A percentile compares a stretch with the other conserved stretches of the same genome.
Conservation (phyloP, 2,797 vertebrate species). For the Alfaro cultratus region DNA sequence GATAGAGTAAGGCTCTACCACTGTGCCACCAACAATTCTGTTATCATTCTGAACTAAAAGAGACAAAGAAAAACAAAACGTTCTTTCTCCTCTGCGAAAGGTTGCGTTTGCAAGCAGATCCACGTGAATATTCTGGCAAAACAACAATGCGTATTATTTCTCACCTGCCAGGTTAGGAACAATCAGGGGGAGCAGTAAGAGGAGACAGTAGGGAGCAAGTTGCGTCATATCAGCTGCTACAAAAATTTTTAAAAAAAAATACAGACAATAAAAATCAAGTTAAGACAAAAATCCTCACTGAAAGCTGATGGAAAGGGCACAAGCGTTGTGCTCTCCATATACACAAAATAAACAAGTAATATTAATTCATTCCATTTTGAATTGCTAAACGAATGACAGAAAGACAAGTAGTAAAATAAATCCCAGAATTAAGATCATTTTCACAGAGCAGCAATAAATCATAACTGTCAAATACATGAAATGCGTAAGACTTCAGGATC, state of each 20-base stretch:
- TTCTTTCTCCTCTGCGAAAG: not conserved
- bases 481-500: not conserved
- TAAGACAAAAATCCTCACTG: not conserved
- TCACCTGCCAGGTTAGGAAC: slow-evolving; percentile 52
- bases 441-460: not conserved
- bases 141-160: not conserved
- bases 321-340: not conserved
- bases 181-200: slow-evolving; percentile 49
- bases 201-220: slow-evolving; percentile 18
- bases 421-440: not conserved
- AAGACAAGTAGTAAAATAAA: not conserved
- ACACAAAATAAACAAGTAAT: not conserved
- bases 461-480: not conserved
- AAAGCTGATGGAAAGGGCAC: not conserved
- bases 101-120: not conserved
- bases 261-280: not conserved
- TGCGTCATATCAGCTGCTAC: slow-evolving; percentile 51
- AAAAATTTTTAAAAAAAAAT: slow-evolving; percentile 19
- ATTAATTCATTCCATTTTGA: not conserved
- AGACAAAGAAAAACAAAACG: not conserved
- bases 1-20: slow-evolving; percentile 70
- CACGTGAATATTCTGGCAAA: not conserved
- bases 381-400: not conserved
- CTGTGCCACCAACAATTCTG: slow-evolving; percentile 80
- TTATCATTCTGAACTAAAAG: slow-evolving; percentile 56